These are phyloP conservation scores for Rhynchomys soricoides DNA, from an alignment of 2,113 vertebrate genomes.

Conservation along the genomic window DNA sequence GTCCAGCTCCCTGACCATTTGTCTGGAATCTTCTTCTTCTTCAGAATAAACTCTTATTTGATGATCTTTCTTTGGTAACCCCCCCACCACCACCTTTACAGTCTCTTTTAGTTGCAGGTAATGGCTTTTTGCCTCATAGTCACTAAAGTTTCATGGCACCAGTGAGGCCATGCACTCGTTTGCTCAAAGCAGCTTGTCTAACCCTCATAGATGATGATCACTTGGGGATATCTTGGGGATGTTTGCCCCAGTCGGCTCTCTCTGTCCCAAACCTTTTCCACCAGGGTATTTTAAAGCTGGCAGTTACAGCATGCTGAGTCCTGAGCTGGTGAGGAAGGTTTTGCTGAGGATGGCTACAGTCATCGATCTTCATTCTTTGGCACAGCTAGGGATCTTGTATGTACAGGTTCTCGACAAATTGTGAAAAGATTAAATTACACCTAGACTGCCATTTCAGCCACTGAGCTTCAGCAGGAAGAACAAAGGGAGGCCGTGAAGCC, in stretches of 20 bases:
- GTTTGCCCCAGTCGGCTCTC: not conserved
- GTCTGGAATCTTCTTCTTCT: not conserved
- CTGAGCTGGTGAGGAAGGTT: not conserved
- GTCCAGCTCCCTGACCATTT: not conserved
- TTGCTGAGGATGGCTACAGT: not conserved
- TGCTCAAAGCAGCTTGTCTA: not conserved
- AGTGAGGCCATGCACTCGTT: not conserved
- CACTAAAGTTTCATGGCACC: not conserved
- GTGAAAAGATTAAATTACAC: not conserved
- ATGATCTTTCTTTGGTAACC: not conserved
- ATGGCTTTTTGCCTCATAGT: not conserved
- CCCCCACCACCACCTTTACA: not conserved
- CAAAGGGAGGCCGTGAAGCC: not conserved
- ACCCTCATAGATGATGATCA: not conserved
- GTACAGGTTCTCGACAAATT: not conserved
- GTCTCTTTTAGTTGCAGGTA: not conserved
- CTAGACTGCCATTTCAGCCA: too few relatives aligned
- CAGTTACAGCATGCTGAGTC: not conserved
- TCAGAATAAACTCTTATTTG: not conserved
- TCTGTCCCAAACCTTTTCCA: too few relatives aligned
- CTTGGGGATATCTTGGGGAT: not conserved
- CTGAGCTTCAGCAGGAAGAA: not conserved
- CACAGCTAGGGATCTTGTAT: not conserved
- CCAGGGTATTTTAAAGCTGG: not conserved
- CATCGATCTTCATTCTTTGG: not conserved